Percentiles rank a stretch among this genome's conserved stretches.
Conservation (phyloP, 2,113 vertebrate species). For the Pterophyllum scalare region DNA sequence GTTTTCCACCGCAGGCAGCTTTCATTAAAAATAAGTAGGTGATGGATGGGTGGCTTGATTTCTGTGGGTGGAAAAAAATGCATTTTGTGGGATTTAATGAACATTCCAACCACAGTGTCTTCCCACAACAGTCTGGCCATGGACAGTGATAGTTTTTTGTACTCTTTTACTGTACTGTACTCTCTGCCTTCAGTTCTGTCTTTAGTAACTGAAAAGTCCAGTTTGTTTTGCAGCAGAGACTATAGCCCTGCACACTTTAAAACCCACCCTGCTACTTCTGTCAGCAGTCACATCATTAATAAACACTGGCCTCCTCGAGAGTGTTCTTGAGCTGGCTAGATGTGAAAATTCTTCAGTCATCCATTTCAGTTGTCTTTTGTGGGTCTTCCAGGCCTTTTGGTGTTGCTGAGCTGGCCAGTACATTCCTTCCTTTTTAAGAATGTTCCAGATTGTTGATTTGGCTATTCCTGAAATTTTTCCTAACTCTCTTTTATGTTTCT, state of each 20-base stretch:
- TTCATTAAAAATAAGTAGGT: conserved; percentile 77
- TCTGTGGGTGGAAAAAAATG: conserved; percentile 53
- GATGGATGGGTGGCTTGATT: conserved; percentile 75
- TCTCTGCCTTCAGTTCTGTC: background rate
- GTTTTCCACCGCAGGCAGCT: conserved; percentile 87
- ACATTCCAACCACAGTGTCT: background rate
- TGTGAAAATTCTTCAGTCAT: background rate
- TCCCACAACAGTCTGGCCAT: background rate
- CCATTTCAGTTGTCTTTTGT: background rate
- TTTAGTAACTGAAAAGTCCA: fast-evolving
- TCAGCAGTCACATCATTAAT: background rate
- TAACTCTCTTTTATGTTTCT: background rate
- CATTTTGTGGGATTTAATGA: background rate
- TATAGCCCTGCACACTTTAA: background rate
- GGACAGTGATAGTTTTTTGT: background rate
- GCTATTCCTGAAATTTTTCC: background rate
- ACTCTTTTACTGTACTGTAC: background rate
- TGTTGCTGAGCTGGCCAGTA: background rate
- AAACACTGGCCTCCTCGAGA: background rate
- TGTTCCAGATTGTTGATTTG: background rate
- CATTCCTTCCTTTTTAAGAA: background rate
- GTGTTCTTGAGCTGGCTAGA: background rate
- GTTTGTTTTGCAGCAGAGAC: background rate
- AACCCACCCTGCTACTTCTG: background rate
- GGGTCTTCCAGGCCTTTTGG: background rate